Conservation (phyloP, 2,113 vertebrate genomes). For the Toxotes jaculatrix region DNA sequence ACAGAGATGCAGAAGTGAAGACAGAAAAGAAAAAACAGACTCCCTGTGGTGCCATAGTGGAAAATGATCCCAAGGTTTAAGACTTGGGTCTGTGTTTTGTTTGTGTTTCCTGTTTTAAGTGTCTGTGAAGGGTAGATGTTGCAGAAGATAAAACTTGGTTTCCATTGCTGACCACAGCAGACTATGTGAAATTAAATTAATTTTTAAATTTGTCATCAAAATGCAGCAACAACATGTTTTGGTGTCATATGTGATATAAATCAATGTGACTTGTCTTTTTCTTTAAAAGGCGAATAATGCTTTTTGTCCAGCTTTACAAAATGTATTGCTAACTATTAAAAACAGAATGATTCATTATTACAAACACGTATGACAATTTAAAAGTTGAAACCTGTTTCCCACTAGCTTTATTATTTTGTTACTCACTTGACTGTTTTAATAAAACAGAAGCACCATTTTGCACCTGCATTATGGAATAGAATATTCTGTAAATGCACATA, state of each 20-base stretch:
- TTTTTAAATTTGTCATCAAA: constrained; percentile 1
- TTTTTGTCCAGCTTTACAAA: not conserved
- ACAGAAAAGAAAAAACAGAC: constrained; percentile 68
- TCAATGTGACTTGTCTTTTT: not conserved
- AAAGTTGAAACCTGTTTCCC: constrained; percentile 1
- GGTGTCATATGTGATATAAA: not conserved
- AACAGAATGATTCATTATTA: not conserved
- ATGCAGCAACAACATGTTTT: not conserved
- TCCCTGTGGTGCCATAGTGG: constrained; percentile 77
- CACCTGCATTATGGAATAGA: not conserved
- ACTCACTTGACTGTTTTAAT: constrained; percentile 27
- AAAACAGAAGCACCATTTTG: constrained; percentile 26
- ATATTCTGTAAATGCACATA: constrained; percentile 38
- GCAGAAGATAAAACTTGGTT: constrained; percentile 21
- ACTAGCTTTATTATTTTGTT: constrained; percentile 32
- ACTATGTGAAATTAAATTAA: constrained; percentile 17
- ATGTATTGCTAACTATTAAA: not conserved
- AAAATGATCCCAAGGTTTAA: constrained; percentile 82
- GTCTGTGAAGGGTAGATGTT: constrained; percentile 51
- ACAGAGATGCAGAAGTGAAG: constrained; percentile 76
- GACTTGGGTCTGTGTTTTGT: constrained; percentile 77
- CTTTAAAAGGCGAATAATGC: not conserved
- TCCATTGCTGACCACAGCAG: not conserved
- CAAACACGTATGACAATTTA: not conserved
- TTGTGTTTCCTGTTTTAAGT: constrained; percentile 77